Evolutionary conservation across 2,888 invertebrate species (phyloP).

Genomic region (Drosophila mimetica): DNA sequence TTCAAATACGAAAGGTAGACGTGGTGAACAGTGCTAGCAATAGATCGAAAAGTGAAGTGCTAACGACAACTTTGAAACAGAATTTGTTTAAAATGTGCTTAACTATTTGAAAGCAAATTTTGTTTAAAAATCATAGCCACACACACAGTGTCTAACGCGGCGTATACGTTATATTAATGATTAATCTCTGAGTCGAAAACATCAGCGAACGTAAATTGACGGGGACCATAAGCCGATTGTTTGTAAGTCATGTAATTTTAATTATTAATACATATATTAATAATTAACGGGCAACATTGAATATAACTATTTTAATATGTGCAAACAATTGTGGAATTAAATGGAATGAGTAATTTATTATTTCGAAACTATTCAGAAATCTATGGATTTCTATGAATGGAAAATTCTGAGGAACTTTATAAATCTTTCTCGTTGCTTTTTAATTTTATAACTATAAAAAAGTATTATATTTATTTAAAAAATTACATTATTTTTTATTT

Average conservation of each 20-base stretch:
- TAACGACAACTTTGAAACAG: neutral
- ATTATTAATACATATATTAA: slow-evolving; percentile 8
- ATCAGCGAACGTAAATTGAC: slow-evolving; percentile 1
- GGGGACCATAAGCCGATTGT: slow-evolving; percentile 11
- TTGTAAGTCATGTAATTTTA: slow-evolving; percentile 26
- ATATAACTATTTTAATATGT: neutral
- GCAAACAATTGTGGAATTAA: neutral
- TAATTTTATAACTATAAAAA: too few relatives aligned
- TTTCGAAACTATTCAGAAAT: too few relatives aligned
- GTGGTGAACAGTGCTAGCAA: slow-evolving; percentile 1
- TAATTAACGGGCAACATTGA: neutral
- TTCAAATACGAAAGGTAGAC: slow-evolving; percentile 11
- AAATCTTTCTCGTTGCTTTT: too few relatives aligned
- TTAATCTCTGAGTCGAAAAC: neutral
- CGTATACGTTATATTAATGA: slow-evolving; percentile 26
- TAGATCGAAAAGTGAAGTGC: neutral
- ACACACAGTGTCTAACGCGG: slow-evolving; percentile 5
- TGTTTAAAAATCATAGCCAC: slow-evolving; percentile 1
- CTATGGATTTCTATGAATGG: too few relatives aligned
- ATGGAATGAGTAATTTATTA: too few relatives aligned
- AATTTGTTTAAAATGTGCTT: neutral
- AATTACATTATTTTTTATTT: too few relatives aligned
- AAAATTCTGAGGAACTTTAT: too few relatives aligned
- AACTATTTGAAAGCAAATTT: too few relatives aligned
- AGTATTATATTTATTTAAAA: too few relatives aligned